Evolutionary conservation across 2,888 invertebrate genomes (phyloP).

Genomic region (Euproctis similis): DNA sequence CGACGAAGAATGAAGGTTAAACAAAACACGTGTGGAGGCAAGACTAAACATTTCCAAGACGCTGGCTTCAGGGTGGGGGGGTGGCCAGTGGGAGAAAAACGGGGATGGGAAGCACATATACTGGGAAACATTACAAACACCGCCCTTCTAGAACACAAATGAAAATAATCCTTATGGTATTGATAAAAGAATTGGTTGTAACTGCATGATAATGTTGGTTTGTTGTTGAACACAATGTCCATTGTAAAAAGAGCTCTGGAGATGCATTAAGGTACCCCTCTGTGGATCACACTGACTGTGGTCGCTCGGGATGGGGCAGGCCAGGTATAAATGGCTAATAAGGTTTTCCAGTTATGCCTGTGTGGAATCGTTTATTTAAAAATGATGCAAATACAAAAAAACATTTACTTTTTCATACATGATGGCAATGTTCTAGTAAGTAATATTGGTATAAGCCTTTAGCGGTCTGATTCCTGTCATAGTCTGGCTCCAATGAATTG

Average conservation of each 20-base stretch:
- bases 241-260: conserved; percentile 45
- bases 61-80: conserved; percentile 40
- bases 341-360: conserved; percentile 37
- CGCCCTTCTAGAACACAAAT: conserved; percentile 2
- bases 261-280: conserved; percentile 37
- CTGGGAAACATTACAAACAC: conserved; percentile 19
- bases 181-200: conserved; percentile 2
- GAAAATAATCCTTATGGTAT: conserved; percentile 23
- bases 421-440: too few species aligned
- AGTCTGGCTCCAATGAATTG: too few species aligned
- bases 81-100: conserved; percentile 23
- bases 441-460: too few species aligned
- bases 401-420: too few species aligned
- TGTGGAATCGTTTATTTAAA: conserved; percentile 36
- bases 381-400: conserved; percentile 37
- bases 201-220: conserved; percentile 11
- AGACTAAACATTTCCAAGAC: conserved; percentile 69
- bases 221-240: conserved; percentile 33
- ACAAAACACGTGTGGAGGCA: conserved; percentile 63
- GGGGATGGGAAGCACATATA: conserved; percentile 19
- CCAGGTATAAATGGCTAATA: conserved; percentile 28
- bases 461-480: too few species aligned
- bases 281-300: conserved; percentile 14
- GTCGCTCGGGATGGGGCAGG: conserved; percentile 20
- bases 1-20: conserved; percentile 53